Conservation (phyloP, 2,888 invertebrate species). For the Monoplex corrugatus region DNA sequence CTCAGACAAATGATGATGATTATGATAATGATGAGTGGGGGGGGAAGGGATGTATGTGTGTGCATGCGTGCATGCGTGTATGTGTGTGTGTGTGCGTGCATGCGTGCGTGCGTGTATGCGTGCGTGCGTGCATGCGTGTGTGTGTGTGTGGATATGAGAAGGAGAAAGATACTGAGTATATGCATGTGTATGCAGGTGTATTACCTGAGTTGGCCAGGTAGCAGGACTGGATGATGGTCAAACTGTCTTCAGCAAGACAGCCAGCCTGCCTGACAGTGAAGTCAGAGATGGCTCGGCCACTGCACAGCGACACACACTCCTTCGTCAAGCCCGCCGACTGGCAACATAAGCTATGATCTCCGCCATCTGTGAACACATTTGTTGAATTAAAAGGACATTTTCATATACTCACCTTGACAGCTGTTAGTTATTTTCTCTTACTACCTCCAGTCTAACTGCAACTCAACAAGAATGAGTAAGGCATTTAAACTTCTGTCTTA, state of each 20-base stretch:
- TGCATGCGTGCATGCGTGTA: neutral
- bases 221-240: slow-evolving; percentile 42
- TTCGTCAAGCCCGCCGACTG: slow-evolving; percentile 34
- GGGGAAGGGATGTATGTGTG: neutral
- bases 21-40: too few species aligned
- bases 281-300: neutral
- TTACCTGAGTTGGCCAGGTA: slow-evolving; percentile 37
- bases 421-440: too few species aligned
- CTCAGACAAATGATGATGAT: too few species aligned
- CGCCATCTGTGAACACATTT: slow-evolving; percentile 51
- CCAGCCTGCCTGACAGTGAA: slow-evolving; percentile 18
- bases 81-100: neutral
- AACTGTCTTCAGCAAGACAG: neutral
- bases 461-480: too few species aligned
- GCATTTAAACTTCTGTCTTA: too few species aligned
- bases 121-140: too few species aligned
- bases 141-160: neutral
- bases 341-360: slow-evolving; percentile 53
- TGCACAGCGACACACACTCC: slow-evolving; percentile 48
- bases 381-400: too few species aligned
- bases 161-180: too few species aligned
- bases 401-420: too few species aligned
- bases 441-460: too few species aligned
- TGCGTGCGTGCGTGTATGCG: neutral
- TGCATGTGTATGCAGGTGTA: too few species aligned